A percentile compares a stretch with the other conserved stretches of the same genome.
Evolutionary conservation across 2,888 invertebrate genomes (phyloP).

Genomic region (Taphrorychus bicolor): DNA sequence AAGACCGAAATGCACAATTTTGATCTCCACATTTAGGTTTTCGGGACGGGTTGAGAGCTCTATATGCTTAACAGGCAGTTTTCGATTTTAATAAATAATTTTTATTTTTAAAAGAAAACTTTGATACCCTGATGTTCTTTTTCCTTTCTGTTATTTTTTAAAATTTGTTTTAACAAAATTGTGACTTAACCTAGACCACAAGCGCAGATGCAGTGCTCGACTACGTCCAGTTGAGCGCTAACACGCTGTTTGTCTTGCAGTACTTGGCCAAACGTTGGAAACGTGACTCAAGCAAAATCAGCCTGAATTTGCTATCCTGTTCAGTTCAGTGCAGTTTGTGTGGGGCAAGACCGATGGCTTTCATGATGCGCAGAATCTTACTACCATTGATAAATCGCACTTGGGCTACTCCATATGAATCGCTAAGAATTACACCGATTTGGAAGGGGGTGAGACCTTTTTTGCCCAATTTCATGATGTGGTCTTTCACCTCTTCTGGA

Average conservation of each 20-base stretch:
- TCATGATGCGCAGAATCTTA: conserved; percentile 98
- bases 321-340: conserved; percentile 99
- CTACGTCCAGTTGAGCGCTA: conserved; percentile 99
- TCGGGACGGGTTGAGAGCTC: no score
- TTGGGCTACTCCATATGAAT: conserved; percentile 99
- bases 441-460: conserved; percentile 99
- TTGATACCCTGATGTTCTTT: no score
- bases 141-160: no score
- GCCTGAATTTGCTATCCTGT: conserved; percentile 98
- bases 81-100: no score
- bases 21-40: no score
- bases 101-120: no score
- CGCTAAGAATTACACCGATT: conserved; percentile 99
- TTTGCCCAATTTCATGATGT: conserved; percentile 97
- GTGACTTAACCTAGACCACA: conserved; percentile 78
- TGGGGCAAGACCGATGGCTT: conserved; percentile 96
- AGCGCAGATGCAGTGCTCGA: conserved; percentile 98
- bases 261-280: conserved; percentile 98
- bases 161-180: no score
- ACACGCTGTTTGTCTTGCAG: conserved; percentile 94
- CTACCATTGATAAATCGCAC: conserved; percentile 98
- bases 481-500: conserved; percentile 96
- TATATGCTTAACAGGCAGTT: no score
- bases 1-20: no score
- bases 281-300: conserved; percentile 98